Conservation (phyloP, 2,113 vertebrate species). For the Sapajus apella region DNA sequence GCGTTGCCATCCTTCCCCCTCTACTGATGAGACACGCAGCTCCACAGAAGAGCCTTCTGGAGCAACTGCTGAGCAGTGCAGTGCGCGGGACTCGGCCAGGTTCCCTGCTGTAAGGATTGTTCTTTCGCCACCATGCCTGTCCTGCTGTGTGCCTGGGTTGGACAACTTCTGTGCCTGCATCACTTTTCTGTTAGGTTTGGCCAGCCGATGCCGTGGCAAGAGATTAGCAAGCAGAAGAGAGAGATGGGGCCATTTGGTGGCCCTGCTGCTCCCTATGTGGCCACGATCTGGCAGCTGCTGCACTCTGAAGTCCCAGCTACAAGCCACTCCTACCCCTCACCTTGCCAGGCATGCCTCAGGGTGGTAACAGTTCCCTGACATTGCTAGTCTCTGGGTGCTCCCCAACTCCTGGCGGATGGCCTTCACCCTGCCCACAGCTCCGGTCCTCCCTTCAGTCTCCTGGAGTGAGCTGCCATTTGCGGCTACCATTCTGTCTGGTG, state of each 20-base stretch:
- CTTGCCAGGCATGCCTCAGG: neutral
- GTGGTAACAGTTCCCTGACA: neutral
- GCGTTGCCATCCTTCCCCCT: rapidly evolving
- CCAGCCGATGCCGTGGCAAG: neutral
- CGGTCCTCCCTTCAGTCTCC: neutral
- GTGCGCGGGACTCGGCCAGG: too few relatives aligned
- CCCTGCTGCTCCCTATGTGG: neutral
- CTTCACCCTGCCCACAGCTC: neutral
- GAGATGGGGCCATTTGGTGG: neutral
- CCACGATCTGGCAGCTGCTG: neutral
- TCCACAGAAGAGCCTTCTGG: neutral
- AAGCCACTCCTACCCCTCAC: too few relatives aligned
- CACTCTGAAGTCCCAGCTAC: neutral
- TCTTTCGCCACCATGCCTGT: rapidly evolving
- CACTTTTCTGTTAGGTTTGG: neutral
- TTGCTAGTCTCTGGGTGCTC: neutral
- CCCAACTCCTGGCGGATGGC: neutral
- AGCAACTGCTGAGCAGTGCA: neutral
- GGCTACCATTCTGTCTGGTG: neutral
- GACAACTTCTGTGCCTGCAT: neutral
- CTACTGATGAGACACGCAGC: neutral
- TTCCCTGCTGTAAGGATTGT: rapidly evolving
- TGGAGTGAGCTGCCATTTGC: neutral
- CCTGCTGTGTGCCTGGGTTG: neutral
- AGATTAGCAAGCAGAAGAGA: neutral